These are phyloP conservation scores for Congeria kusceri DNA, from an alignment of 2,888 invertebrate species.

Conservation along the genomic window DNA sequence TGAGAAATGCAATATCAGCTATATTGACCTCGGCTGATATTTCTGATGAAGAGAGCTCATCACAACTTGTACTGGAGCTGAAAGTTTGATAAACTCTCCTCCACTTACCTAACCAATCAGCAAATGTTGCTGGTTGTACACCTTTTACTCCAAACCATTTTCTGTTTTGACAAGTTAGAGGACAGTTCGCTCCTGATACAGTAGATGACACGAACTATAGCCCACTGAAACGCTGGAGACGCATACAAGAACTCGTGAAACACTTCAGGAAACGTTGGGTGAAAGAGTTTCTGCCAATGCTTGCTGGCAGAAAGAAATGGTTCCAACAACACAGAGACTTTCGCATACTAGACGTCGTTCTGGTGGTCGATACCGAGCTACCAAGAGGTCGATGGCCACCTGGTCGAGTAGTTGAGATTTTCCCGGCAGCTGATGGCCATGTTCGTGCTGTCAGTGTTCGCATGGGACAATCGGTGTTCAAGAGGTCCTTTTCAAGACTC, in stretches of 20 bases:
- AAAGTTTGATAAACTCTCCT: neutral
- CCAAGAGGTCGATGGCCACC: constrained; percentile 52
- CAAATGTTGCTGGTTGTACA: constrained; percentile 26
- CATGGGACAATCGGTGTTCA: constrained; percentile 20
- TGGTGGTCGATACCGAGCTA: constrained; percentile 38
- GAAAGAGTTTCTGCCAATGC: constrained; percentile 29
- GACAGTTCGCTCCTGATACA: too few relatives aligned
- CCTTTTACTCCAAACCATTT: constrained; percentile 34
- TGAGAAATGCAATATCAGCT: too few relatives aligned
- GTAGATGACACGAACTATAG: too few relatives aligned
- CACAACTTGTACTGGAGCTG: constrained; percentile 45
- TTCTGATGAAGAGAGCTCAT: constrained; percentile 3
- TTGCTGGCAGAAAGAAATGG: constrained; percentile 47
- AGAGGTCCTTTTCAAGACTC: constrained; percentile 31
- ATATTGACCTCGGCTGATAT: too few relatives aligned
- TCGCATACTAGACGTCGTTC: constrained; percentile 44
- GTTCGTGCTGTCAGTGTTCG: constrained; percentile 35
- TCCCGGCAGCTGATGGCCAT: constrained; percentile 43
- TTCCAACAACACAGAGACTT: constrained; percentile 26
- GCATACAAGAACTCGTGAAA: too few relatives aligned
- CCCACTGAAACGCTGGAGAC: too few relatives aligned
- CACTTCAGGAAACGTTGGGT: too few relatives aligned
- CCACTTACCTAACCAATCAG: too few relatives aligned
- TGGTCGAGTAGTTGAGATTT: too few relatives aligned
- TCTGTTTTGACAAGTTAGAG: too few relatives aligned